These are phyloP conservation scores for Phoenoteleia sp. DNA, from an alignment of 2,888 invertebrate genomes.

Conservation along the genomic window DNA sequence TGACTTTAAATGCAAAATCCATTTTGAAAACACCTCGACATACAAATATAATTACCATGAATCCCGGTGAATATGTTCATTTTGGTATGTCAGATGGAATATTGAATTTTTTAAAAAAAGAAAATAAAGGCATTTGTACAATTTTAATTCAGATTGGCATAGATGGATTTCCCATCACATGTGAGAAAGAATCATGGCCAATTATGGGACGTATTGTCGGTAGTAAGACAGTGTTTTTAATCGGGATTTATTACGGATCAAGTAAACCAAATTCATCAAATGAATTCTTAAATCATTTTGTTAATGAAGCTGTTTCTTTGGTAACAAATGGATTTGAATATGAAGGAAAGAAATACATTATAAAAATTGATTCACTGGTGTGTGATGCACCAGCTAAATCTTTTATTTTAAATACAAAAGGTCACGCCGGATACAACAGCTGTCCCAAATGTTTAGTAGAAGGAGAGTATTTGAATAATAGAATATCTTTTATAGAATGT, in stretches of 20 bases:
- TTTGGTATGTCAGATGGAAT: neutral
- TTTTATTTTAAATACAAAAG: constrained; percentile 24
- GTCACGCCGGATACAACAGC: constrained; percentile 31
- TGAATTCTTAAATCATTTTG: constrained; percentile 15
- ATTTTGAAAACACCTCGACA: neutral
- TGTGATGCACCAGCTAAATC: constrained; percentile 49
- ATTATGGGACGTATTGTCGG: constrained; percentile 26
- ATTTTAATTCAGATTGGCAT: constrained; percentile 3
- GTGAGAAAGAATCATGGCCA: constrained; percentile 26
- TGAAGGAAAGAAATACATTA: neutral
- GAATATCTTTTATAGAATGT: constrained; percentile 17
- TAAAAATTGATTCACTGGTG: neutral
- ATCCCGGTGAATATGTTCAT: constrained; percentile 1
- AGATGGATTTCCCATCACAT: constrained; percentile 34
- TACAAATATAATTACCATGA: no score
- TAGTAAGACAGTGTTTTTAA: constrained; percentile 11
- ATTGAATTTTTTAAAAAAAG: neutral
- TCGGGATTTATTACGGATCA: constrained; percentile 20
- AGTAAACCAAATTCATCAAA: constrained; percentile 19
- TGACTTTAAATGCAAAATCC: neutral
- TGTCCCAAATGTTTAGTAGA: constrained; percentile 30
- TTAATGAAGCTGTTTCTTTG: neutral
- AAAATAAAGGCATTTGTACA: neutral
- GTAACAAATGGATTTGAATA: neutral
- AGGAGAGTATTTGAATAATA: constrained; percentile 9